Conservation (phyloP, 2,888 invertebrate genomes). For the Pollenia griseotomentosa region DNA sequence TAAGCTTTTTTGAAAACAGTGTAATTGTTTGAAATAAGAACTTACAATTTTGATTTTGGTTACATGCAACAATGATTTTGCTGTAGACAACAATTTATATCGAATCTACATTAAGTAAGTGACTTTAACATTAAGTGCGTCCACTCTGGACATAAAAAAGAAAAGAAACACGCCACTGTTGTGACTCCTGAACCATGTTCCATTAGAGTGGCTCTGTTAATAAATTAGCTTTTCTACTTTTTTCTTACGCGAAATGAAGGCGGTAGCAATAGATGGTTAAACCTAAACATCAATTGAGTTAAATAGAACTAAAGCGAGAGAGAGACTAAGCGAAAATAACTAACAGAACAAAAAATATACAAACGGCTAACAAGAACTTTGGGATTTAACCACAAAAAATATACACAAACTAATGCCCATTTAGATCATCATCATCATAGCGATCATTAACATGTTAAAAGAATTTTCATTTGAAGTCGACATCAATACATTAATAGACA, state of each 20-base stretch:
- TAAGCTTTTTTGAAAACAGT: background rate
- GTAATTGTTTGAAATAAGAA: constrained; percentile 3
- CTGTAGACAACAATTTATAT: background rate
- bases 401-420: constrained; percentile 19
- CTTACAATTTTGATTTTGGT: constrained; percentile 20
- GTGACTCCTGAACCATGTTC: constrained; percentile 24
- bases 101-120: constrained; percentile 12
- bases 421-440: constrained; percentile 39
- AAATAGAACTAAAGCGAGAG: too few relatives aligned
- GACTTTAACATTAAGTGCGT: constrained; percentile 26
- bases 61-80: constrained; percentile 46
- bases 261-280: constrained; percentile 36
- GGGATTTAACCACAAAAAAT: constrained; percentile 18
- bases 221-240: constrained; percentile 46
- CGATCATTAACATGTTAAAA: constrained; percentile 49
- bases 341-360: background rate
- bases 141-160: constrained; percentile 8
- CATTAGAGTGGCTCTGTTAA: constrained; percentile 55
- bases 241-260: constrained; percentile 44
- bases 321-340: background rate
- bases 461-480: constrained; percentile 38
- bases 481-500: constrained; percentile 45
- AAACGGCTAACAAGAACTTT: constrained; percentile 31
- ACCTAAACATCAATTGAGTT: background rate
- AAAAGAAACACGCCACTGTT: constrained; percentile 22